Base-by-base conservation (phyloP, 2,888 invertebrate genomes). In the Empis stercorea region DNA sequence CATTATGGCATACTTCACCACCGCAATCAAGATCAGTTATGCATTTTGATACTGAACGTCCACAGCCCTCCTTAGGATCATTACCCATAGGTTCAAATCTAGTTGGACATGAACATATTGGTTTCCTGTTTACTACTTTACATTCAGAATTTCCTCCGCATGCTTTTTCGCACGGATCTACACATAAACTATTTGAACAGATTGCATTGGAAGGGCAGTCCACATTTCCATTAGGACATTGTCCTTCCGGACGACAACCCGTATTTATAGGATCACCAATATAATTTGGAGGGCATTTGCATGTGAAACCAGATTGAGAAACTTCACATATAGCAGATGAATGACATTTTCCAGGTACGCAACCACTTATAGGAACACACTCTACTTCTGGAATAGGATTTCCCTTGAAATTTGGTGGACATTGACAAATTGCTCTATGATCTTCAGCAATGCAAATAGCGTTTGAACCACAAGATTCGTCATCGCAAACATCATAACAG, bases 371-470 rank as follows among this genome's bases (percentile, higher is more conserved):
- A 51, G 78, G 73, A 45, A 76, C 74, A 61, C 92, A 92, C 60
- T 81, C 83, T 11, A 88, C 78, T 57, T 91, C 91, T n/a, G 91
- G 80, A 27, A 86, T 68, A 3, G 91, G 89, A 63, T 88, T 84
- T 2, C 86, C 78, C 56, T 75, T 78, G 61, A 78, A 87, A 10
- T 92, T 92, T 30, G 83, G 82, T 32, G 88, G 89, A 62, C 93
- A 93, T 61, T 87, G 86, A 57, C 93, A 93, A 15, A 76, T 76
- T 10, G 82, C 77, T 61, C 80, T 81, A 61, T 92, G 88, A 58
- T 86, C 82, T 66, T 89, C 87, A 6, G 86, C 81, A 55, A 91
- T 79, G 63, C 93, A 93, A 14, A 92, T 85, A 10, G 92, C 87
- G 65, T 91, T 88, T 15, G 77, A 78, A 0, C 92, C 91, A 59